Percentiles rank a stretch among this genome's conserved stretches.
These are phyloP conservation scores for Acanthurus tractus DNA, from an alignment of 2,797 vertebrate species.

Conservation along the genomic window DNA sequence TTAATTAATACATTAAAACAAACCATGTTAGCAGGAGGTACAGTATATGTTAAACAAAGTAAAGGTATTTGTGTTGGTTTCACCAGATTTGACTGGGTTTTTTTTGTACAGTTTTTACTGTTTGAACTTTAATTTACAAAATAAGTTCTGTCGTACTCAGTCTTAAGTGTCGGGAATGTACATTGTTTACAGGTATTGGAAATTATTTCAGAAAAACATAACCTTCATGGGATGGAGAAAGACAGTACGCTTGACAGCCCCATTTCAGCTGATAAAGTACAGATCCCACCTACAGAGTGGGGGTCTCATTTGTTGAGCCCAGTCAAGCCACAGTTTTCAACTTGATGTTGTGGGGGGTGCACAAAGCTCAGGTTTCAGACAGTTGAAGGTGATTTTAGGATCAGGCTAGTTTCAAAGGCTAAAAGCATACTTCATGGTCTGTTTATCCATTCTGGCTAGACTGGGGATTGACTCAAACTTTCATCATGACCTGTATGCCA, in stretches of 20 bases:
- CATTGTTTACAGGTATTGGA: conserved; percentile 16
- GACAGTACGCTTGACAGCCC: conserved; percentile 62
- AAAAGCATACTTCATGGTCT: conserved; percentile 78
- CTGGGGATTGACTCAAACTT: conserved; percentile 68
- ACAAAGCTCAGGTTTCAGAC: conserved; percentile 80
- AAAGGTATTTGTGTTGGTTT: conserved; percentile 9
- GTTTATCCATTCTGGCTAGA: conserved; percentile 77
- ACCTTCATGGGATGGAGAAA: conserved; percentile 35
- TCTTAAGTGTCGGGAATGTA: conserved; percentile 12
- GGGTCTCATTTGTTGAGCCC: conserved; percentile 76
- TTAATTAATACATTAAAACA: background rate
- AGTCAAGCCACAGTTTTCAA: conserved; percentile 67
- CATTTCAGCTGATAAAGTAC: conserved; percentile 74
- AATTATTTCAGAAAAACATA: conserved; percentile 39
- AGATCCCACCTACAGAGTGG: conserved; percentile 73
- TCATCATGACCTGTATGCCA: conserved; percentile 55
- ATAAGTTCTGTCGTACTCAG: background rate
- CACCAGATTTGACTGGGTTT: too few species aligned
- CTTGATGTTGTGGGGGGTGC: conserved; percentile 75
- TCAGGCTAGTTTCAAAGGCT: conserved; percentile 80
- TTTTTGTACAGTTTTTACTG: background rate
- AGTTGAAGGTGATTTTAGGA: conserved; percentile 81
- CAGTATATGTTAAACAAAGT: background rate
- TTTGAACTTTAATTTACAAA: background rate
- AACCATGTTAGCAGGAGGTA: background rate